phyloP scores from a whole-genome alignment of 2,888 invertebrate genomes.

The Polymixis flavicincta region DNA sequence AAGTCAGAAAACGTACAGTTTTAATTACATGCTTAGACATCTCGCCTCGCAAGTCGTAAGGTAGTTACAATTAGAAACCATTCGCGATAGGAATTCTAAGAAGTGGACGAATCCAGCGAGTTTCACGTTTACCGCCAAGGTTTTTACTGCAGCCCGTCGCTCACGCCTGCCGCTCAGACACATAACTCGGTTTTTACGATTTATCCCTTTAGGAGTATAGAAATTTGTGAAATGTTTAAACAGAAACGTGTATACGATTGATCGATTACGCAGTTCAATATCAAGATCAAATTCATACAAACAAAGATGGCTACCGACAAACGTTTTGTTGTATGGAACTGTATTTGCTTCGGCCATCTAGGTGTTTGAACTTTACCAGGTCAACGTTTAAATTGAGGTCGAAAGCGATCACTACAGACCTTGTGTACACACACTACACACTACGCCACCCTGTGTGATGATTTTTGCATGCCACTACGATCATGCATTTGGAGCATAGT shows the following conservation, averaged over 20 bases:
- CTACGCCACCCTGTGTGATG: constrained; percentile 64
- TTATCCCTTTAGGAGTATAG: constrained; percentile 52
- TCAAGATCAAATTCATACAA: constrained; percentile 63
- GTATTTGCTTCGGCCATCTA: constrained; percentile 65
- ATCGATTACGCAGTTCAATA: constrained; percentile 58
- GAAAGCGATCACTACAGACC: constrained; percentile 78
- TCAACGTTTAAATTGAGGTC: constrained; percentile 84
- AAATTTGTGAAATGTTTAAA: constrained; percentile 56
- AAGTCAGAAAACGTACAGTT: constrained; percentile 55
- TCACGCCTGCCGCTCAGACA: constrained; percentile 58
- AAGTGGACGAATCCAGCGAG: constrained; percentile 70
- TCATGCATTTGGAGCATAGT: constrained; percentile 46
- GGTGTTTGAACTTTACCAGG: constrained; percentile 80
- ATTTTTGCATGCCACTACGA: constrained; percentile 49
- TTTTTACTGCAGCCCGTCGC: constrained; percentile 68
- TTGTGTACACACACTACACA: constrained; percentile 50
- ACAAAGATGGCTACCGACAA: constrained; percentile 66
- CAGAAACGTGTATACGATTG: constrained; percentile 44
- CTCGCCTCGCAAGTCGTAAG: constrained; percentile 55
- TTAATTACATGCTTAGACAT: constrained; percentile 54
- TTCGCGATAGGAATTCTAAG: constrained; percentile 71
- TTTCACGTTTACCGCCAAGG: constrained; percentile 66
- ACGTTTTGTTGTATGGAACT: constrained; percentile 59
- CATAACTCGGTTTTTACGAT: constrained; percentile 71
- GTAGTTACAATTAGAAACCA: constrained; percentile 72